phyloP scores from a whole-genome alignment of 2,797 vertebrate genomes.

The Lepus townsendii region DNA sequence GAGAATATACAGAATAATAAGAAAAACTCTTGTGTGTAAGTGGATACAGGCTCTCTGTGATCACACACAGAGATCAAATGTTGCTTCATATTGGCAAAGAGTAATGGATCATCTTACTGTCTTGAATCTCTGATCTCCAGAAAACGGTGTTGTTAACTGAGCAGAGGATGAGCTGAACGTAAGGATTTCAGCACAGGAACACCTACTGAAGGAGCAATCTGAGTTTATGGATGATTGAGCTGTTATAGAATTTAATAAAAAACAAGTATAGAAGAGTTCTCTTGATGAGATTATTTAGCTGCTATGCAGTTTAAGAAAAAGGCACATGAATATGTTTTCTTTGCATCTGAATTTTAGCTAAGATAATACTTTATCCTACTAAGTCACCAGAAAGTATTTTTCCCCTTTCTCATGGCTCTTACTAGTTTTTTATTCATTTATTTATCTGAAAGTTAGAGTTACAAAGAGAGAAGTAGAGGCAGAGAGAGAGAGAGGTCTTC shows the following conservation, averaged over 20 bases:
- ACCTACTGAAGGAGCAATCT: background rate
- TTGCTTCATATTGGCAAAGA: slow-evolving; percentile 13
- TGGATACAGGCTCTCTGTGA: background rate
- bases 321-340: background rate
- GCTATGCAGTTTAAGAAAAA: background rate
- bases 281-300: background rate
- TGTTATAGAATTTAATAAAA: background rate
- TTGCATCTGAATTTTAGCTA: background rate
- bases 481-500: no score
- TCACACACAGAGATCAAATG: background rate
- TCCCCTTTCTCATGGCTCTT: background rate
- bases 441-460: no score
- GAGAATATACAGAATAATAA: background rate
- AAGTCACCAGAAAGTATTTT: background rate
- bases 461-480: no score
- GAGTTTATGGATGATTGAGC: background rate
- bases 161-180: background rate
- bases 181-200: background rate
- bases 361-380: slow-evolving; percentile 38
- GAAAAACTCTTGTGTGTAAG: background rate
- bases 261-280: background rate
- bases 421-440: background rate
- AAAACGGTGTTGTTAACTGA: slow-evolving; percentile 31
- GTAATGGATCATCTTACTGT: background rate
- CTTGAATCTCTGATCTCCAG: background rate